Conservation (phyloP, 2,888 invertebrate genomes). For the Drosophila kuntzei region DNA sequence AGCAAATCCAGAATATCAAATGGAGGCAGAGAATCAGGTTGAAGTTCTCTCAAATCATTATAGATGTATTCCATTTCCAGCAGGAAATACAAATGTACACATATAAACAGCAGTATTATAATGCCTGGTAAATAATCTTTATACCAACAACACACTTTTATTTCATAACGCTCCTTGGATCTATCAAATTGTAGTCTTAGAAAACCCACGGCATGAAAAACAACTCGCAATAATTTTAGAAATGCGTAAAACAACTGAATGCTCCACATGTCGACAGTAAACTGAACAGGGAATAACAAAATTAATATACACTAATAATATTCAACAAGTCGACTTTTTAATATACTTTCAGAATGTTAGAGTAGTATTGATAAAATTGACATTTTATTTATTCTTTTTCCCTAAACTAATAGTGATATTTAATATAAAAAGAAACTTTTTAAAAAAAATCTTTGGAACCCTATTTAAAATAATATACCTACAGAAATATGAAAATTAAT, state of each 20-base stretch:
- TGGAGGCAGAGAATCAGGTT: not conserved
- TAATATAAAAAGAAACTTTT: no score
- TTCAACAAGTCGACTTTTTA: not conserved
- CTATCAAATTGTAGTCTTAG: constrained; percentile 35
- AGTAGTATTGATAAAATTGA: no score
- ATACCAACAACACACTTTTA: not conserved
- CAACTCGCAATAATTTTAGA: constrained; percentile 21
- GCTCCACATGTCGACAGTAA: constrained; percentile 42
- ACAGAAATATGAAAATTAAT: not conserved
- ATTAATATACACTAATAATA: no score
- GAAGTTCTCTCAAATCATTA: not conserved
- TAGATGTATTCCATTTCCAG: not conserved
- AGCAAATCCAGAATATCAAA: not conserved
- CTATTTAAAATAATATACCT: no score
- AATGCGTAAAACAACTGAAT: constrained; percentile 32
- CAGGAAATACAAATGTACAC: not conserved
- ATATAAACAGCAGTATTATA: constrained; percentile 8
- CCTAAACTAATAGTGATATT: no score
- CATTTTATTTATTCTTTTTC: not conserved
- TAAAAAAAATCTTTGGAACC: no score
- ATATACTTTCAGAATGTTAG: not conserved
- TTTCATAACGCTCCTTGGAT: constrained; percentile 23
- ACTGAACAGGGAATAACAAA: constrained; percentile 35
- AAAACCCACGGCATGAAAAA: constrained; percentile 40
- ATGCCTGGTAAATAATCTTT: constrained; percentile 1